Percentiles rank a stretch among this genome's conserved stretches.
Evolutionary conservation across 1,140 invertebrate genomes (phyloP).

Genomic region (Pantala flavescens): DNA sequence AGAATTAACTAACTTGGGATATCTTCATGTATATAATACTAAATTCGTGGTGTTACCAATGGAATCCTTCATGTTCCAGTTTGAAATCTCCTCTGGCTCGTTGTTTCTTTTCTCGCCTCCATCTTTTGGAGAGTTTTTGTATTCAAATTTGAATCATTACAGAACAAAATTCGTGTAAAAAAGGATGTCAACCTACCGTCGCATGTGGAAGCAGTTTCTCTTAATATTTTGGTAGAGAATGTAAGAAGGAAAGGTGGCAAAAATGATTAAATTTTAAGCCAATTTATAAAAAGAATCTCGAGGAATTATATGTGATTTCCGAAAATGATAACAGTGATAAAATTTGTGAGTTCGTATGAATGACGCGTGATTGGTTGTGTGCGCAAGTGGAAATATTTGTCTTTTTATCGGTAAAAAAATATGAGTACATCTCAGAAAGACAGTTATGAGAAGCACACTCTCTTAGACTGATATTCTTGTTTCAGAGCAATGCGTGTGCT

Average conservation of each 20-base stretch:
- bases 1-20: not conserved
- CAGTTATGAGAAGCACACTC: too few relatives aligned
- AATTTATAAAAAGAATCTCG: not conserved
- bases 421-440: not conserved
- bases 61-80: not conserved
- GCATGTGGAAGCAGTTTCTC: not conserved
- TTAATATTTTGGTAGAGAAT: not conserved
- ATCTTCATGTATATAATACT: not conserved
- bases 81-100: not conserved
- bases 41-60: not conserved
- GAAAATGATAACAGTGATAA: not conserved
- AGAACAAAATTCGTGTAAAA: not conserved
- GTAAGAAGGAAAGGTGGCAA: not conserved
- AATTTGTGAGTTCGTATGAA: not conserved
- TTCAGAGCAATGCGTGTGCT: too few relatives aligned
- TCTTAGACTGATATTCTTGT: too few relatives aligned
- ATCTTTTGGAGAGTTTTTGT: not conserved
- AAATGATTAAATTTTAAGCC: not conserved
- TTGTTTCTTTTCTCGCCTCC: not conserved
- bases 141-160: not conserved
- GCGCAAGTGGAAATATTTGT: not conserved
- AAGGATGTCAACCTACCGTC: not conserved
- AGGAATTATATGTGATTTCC: not conserved
- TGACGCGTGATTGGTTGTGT: not conserved
- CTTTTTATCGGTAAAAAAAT: not conserved